These are phyloP conservation scores for Anhinga anhinga DNA, from an alignment of 2,113 vertebrate species.

Conservation along the genomic window DNA sequence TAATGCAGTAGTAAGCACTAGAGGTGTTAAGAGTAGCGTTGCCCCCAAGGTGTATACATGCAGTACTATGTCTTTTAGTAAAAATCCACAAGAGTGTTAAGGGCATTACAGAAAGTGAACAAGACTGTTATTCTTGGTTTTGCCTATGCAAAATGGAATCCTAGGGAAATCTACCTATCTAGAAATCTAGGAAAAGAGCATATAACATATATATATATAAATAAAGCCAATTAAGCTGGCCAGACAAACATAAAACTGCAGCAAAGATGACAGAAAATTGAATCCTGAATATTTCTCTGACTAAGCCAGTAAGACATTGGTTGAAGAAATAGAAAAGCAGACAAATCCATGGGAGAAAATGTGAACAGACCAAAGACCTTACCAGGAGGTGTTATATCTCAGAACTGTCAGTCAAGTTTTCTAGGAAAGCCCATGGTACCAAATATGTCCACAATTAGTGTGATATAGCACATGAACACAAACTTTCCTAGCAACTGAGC, in stretches of 20 bases:
- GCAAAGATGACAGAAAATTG: neutral
- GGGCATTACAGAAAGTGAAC: neutral
- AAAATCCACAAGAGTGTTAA: neutral
- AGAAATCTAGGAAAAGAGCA: neutral
- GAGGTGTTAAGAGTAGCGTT: neutral
- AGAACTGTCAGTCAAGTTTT: neutral
- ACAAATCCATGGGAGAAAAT: neutral
- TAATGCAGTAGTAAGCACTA: neutral
- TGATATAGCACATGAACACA: neutral
- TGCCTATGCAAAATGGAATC: constrained; percentile 9
- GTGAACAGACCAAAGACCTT: neutral
- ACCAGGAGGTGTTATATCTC: neutral
- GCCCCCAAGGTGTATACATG: neutral
- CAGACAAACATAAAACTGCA: neutral
- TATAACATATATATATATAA: too few relatives aligned
- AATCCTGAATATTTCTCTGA: neutral
- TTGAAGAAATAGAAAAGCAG: neutral
- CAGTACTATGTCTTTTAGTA: neutral
- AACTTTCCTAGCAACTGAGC: neutral
- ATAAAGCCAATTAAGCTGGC: neutral
- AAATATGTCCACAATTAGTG: neutral
- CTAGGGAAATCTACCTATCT: neutral
- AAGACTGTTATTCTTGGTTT: neutral
- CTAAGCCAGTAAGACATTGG: neutral
- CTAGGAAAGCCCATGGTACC: neutral